Conservation (phyloP, 35 echinoderm and acorn worm genomes). For the Apostichopus japonicus region DNA sequence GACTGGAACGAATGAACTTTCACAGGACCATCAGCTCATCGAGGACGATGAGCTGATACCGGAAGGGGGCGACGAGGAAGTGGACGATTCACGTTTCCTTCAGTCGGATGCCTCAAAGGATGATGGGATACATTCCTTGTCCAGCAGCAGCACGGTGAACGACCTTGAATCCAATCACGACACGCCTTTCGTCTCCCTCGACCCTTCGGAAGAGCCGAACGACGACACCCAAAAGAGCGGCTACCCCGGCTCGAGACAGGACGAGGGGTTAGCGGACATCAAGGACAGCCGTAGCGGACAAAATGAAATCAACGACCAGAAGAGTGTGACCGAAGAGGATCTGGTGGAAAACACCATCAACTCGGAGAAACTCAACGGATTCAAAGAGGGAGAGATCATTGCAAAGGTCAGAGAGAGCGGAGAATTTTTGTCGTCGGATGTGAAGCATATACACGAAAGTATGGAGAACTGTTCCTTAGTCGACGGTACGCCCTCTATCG, state of each 20-base stretch:
- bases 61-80: not conserved
- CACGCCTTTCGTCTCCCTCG: not conserved
- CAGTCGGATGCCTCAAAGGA: conserved; percentile 22
- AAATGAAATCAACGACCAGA: not conserved
- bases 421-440: not conserved
- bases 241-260: not conserved
- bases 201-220: not conserved
- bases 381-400: not conserved
- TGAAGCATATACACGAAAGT: not conserved
- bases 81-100: not conserved
- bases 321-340: not conserved
- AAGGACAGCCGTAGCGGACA: not conserved
- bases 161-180: conserved; percentile 7
- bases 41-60: not conserved
- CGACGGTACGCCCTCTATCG: not conserved
- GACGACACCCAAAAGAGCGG: not conserved
- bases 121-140: conserved; percentile 49
- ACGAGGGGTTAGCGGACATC: not conserved
- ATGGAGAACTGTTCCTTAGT: not conserved
- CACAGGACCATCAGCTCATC: not conserved
- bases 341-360: conserved; percentile 29
- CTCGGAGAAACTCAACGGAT: not conserved
- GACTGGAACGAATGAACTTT: not conserved
- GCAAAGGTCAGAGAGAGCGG: not conserved
- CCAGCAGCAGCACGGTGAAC: conserved; percentile 30